phyloP scores from a whole-genome alignment of 1,140 invertebrate genomes.

The Hyphantria cunea region DNA sequence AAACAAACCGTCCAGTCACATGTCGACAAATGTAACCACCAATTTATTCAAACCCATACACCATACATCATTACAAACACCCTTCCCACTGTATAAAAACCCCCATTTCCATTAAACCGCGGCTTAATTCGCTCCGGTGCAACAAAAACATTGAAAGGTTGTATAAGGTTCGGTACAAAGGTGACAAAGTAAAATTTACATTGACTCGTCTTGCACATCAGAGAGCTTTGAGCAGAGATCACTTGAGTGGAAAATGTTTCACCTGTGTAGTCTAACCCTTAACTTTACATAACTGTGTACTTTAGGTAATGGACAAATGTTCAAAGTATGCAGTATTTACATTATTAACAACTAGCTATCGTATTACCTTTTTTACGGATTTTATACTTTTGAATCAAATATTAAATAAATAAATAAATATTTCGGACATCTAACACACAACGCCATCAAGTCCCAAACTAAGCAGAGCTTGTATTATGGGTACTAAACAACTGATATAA shows the following conservation, averaged over 20 bases:
- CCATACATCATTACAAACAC: background rate
- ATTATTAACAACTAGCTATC: too few species aligned
- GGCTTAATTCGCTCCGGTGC: slow-evolving; percentile 12
- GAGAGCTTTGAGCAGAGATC: slow-evolving; percentile 22
- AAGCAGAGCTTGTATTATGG: too few species aligned
- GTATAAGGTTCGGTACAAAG: slow-evolving; percentile 8
- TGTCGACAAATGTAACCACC: background rate
- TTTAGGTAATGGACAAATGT: background rate
- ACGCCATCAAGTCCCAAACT: too few species aligned
- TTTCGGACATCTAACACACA: too few species aligned
- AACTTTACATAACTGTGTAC: background rate
- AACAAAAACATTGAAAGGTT: slow-evolving; percentile 23
- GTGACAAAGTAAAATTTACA: slow-evolving; percentile 31
- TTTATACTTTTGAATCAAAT: too few species aligned
- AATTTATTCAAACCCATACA: background rate
- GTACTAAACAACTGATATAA: too few species aligned
- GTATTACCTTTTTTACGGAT: too few species aligned
- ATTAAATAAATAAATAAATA: too few species aligned
- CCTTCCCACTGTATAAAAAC: background rate
- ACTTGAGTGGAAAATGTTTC: slow-evolving; percentile 20
- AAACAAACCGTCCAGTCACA: too few species aligned
- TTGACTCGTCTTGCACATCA: slow-evolving; percentile 8
- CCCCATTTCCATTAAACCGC: slow-evolving; percentile 15
- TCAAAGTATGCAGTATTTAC: too few species aligned
- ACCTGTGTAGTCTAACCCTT: slow-evolving; percentile 11